Base-by-base conservation (phyloP, 2,888 invertebrate genomes). In the Clostera curtula region DNA sequence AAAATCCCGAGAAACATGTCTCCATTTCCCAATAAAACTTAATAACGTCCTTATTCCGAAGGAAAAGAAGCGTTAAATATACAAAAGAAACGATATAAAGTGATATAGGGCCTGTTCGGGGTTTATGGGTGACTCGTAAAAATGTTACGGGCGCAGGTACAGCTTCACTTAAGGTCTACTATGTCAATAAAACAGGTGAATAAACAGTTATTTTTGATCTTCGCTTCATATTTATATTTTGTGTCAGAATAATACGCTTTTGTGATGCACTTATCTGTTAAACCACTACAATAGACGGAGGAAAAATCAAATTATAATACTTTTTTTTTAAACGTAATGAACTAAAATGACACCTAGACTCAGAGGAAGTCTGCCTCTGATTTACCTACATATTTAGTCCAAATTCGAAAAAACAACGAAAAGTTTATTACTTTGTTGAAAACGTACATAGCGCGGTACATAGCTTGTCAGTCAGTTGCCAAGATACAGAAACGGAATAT, bases 61-160 rank as follows among this genome's bases (percentile, higher is more conserved):
- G n/a, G 55, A 58, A 71, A 64, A 66, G 64, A 56, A 53, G 62
- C 58, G 67, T 77, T 75, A 74, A 71, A 76, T 75, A 74, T 76
- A 76, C 79, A 77, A 77, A 76, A 70, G 75, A 64, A 67, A 64
- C 71, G 64, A 64, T 69, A 72, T 70, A 71, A 70, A 68, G 61
- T 69, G 70, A 73, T 72, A 73, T 60, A 65, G 49, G 34, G 44
- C 59, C 56, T 65, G 64, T 72, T 69, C 57, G 52, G 44, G 48
- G 48, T 62, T 71, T 69, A 70, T 58, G 58, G 52, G 34, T 38
- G 31, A 31, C 53, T 67, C 72, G 58, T 77, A 77, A 77, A 75
- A 76, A 48, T 49, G 63, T 73, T 68, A 76, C 48, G 35, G 54
- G 50, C 19, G 31, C 69, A 73, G 72, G 68, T 71, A 71, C 61